phyloP scores from a whole-genome alignment of 92 coral and sea anemone genomes.

The Galaxea fascicularis region DNA sequence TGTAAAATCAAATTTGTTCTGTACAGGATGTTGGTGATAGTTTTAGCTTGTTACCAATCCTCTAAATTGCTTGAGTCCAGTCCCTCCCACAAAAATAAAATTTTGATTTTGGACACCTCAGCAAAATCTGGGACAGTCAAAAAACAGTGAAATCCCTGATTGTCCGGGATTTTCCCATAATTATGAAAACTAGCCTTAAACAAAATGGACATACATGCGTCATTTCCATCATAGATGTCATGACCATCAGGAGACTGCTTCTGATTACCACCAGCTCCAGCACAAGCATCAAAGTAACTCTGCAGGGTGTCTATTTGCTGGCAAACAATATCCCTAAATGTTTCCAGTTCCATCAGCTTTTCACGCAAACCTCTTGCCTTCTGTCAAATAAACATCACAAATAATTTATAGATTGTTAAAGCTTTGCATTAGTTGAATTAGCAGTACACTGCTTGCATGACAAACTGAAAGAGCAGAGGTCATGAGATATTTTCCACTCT shows the following conservation, averaged over 20 bases:
- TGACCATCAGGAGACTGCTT: slow-evolving; percentile 61
- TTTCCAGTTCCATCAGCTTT: slow-evolving; percentile 94
- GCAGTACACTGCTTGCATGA: not conserved
- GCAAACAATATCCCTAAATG: slow-evolving; percentile 94
- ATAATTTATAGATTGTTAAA: not conserved
- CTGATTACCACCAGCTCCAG: slow-evolving; percentile 66
- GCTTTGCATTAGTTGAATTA: not conserved
- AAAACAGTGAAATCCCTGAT: too few species aligned
- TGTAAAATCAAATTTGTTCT: too few species aligned
- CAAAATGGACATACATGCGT: slow-evolving; percentile 54
- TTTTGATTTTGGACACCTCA: too few species aligned
- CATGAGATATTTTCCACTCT: too few species aligned
- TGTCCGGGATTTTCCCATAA: too few species aligned
- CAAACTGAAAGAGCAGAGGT: not conserved
- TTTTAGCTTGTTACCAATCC: too few species aligned
- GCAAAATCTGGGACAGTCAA: too few species aligned
- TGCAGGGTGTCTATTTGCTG: slow-evolving; percentile 98
- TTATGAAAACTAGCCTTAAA: too few species aligned
- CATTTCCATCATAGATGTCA: slow-evolving; percentile 75
- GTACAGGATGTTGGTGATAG: too few species aligned
- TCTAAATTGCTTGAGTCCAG: too few species aligned
- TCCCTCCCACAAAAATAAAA: too few species aligned
- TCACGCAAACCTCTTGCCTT: slow-evolving; percentile 96
- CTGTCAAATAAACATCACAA: slow-evolving; percentile 44
- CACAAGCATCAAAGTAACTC: slow-evolving; percentile 95